Conservation (phyloP, 2,113 vertebrate genomes). For the Corynorhinus townsendii region DNA sequence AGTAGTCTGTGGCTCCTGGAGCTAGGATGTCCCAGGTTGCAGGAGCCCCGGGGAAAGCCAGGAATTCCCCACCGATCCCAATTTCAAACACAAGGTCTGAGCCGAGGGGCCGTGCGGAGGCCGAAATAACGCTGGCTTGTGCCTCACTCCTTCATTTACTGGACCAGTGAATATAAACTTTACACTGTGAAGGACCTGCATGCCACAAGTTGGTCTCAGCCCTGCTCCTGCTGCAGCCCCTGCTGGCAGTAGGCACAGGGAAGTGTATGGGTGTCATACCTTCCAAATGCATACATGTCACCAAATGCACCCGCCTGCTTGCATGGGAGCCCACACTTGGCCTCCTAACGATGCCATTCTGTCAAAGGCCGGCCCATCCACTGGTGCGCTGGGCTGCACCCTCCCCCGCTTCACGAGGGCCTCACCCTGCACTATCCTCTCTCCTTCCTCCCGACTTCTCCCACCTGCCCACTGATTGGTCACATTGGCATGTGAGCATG, state of each 20-base stretch:
- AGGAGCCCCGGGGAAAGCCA: background rate
- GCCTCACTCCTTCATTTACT: background rate
- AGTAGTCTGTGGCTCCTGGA: background rate
- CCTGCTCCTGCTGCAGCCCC: background rate
- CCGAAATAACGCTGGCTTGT: background rate
- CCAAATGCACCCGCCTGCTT: too few relatives aligned
- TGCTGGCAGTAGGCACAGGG: background rate
- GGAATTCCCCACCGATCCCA: too few relatives aligned
- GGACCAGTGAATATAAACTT: accelerated
- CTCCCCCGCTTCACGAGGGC: background rate
- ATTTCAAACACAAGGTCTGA: background rate
- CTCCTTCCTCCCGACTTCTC: background rate
- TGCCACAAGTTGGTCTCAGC: background rate
- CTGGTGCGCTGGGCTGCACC: background rate
- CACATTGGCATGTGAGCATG: background rate
- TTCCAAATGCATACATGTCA: background rate
- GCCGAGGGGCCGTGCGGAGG: background rate
- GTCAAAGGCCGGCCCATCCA: background rate
- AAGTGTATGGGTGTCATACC: background rate
- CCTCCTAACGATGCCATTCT: background rate
- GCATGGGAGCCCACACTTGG: background rate
- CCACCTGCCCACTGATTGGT: background rate
- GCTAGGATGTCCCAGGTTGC: background rate
- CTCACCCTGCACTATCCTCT: background rate
- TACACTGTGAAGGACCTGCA: background rate